Base-by-base conservation (phyloP, 2,888 invertebrate genomes). In the Epicampocera succincta region DNA sequence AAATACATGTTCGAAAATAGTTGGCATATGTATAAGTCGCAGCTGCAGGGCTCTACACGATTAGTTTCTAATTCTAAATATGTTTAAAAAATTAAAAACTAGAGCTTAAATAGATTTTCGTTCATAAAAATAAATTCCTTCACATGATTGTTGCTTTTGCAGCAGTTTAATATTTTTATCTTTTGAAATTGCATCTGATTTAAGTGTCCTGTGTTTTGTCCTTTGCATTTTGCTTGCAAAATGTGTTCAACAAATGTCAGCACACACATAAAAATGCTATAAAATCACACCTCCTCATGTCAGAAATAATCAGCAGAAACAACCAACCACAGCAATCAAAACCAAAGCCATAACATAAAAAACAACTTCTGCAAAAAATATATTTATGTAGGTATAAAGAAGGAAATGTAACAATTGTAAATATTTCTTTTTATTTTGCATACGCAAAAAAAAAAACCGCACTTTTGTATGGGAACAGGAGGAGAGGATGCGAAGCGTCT, bases 211-310 rank as follows among this genome's bases (percentile, higher is more conserved):
- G 8, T 15, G 54, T 15, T 66, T 15, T 50, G 2, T 50, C 58
- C n/a, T 46, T 25, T 21, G n/a, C 19, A 9, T 42, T 60, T 60
- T 58, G n/a, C 12, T 33, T 38, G 54, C 60, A 25, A 52, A 74
- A 75, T 82, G 74, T 82, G 66, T 82, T 82, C 78, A 82, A 75
- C 82, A 82, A 82, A 82, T 82, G 82, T 78, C 87, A 87, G 87
- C 85, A 87, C 87, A 86, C 86, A 87, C 84, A 84, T 88, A 85
- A 87, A 86, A 87, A 87, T 86, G 85, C 89, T 86, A 88, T 87
- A 88, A 88, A 88, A 88, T 88, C 88, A 88, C 87, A 88, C 87
- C 87, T 88, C 86, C 88, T 85, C 85, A 84, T 78, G 85, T 85
- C 87, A 84, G 87, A 85, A 88, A 88, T 88, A 88, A 88, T 88